Base-by-base conservation (phyloP, 2,113 vertebrate genomes). In the Notiomystis cincta region DNA sequence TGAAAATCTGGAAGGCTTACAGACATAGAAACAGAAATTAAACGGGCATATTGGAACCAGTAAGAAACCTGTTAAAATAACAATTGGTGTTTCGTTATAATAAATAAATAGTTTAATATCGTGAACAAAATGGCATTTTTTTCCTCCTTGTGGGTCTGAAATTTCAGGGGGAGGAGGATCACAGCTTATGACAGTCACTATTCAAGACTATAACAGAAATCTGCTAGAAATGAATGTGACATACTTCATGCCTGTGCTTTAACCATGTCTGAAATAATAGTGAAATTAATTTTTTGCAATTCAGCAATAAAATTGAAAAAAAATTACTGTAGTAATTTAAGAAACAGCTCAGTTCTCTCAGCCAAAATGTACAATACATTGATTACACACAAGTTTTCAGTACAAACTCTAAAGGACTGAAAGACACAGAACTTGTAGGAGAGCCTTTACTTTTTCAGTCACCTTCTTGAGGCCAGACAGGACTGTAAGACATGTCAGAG, bases 161-260 rank as follows among this genome's bases (percentile, higher is more conserved):
- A 15, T 71, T 79, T 75, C 16, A 66, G 56, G 0, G 10, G 5
- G 7, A 82, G 7, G 4, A 78, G 8, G 5, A 35, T 40, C 31
- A 31, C 6, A 38, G 2, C 0, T 82, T 50, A 31, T 21, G 24
- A 31, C 2, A 3, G 7, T 17, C 13, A 10, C 10, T 57, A 8
- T 28, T 66, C 47, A 88, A 15, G 8, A 79, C 31, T 58, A 8
- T 42, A 50, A 75, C 8, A 81, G 28, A 77, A 72, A 48, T 54
- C 8, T 56, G 8, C 37, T n/a, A 31, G 9, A 82, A 70, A 53
- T 30, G 23, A 73, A 18, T 35, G 21, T 48, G 13, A 50, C 16
- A 27, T 45, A n/a, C 6, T 37, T 51, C 13, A 16, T 25, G 4
- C 27, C 50, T 30, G 9, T 7, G 40, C 4, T 27, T 69, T 67